Evolutionary conservation across 2,888 invertebrate genomes (phyloP), one percentile per base, ranked within the genome.

Genomic region (Aradus depressus): DNA sequence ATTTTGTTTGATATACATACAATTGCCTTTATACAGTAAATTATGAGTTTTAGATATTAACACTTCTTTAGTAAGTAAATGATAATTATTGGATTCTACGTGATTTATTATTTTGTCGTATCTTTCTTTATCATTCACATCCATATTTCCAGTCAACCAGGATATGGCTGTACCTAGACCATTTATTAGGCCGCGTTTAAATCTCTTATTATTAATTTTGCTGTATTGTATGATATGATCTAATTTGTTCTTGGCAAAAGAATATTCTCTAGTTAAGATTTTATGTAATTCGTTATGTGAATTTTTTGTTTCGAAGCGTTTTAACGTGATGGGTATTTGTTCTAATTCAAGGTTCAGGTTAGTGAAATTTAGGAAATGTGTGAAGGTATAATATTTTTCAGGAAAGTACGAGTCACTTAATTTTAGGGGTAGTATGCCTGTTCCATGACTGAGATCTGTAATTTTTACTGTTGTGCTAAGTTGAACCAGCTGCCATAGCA

Each of bases 101-200:
- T 50, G 16, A 44, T 23, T 44, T 44, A 50, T 14, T 2, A 50
- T 37, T 44, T 43, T 19, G 18, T 50, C 50, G 18, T 50, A 50
- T 10, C 44, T 32, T 10, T 35, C 14, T 44, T 50, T 50, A 35
- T 50, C 50, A 23, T 28, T 4, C 5, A 44, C 50, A 35, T 50
- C 50, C 50, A 44, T 44, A n/a, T 44, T 50, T 31, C 50, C 50
- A n/a, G 50, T 26, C 22, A 50, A 4, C 44, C 44, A 50, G 2
- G 50, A 50, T 12, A 35, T n/a, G n/a, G n/a, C n/a, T n/a, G n/a
- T n/a, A n/a, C n/a, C n/a, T n/a, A n/a, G n/a, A n/a, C 25, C 31
- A 18, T 48, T 51, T 10, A 52, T 32, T 14, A 52, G 35, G 2
- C 49, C 49, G 32, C 52, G 19, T 25, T 52, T 48, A 19, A 10